Base-by-base conservation (phyloP, 2,888 invertebrate genomes). In the Agrenia bidenticulata region DNA sequence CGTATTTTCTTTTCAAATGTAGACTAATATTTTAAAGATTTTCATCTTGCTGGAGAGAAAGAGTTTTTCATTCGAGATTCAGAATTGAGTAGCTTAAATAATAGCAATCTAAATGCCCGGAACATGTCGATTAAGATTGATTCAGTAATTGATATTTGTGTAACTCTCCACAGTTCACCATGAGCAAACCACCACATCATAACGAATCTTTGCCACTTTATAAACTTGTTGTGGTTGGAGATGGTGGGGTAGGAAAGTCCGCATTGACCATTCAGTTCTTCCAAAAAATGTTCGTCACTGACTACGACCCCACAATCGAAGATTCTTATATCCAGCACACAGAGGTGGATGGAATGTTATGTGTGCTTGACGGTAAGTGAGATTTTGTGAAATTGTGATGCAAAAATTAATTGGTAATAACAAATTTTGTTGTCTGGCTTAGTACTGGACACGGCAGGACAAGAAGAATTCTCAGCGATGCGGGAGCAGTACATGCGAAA, bases 211-310 rank as follows among this genome's bases (percentile, higher is more conserved):
- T 83, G 55, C 79, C 81, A 19, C 83, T 83, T 2, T 92, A 92
- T 79, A 94, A 94, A 80, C 80, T 94, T 78, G 94, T 94, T 69
- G 94, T 95, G 70, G 93, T 94, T 21, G 94, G 94, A 5, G 94
- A 94, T 81, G 94, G 94, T 70, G 94, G 94, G 71, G 94, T 94
- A 63, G 94, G 94, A 67, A 95, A 95, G 83, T 92, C 92, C 77
- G 93, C 94, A n/a, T 87, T 95, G 77, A 95, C 95, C n/a, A 94
- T 94, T 79, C 92, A 94, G 82, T 92, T 93, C 82, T 94, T 95
- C 81, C 94, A 95, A 82, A 93, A 93, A 80, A 84, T 94, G 78
- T 95, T 95, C 80, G 92, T 94, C 69, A 92, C 92, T 0, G 94
- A 94, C 81, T 95, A 95, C 78, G 95, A 95, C 82, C 95, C 95